phyloP scores from a whole-genome alignment of 2,113 vertebrate species.

The Hemicordylus capensis region DNA sequence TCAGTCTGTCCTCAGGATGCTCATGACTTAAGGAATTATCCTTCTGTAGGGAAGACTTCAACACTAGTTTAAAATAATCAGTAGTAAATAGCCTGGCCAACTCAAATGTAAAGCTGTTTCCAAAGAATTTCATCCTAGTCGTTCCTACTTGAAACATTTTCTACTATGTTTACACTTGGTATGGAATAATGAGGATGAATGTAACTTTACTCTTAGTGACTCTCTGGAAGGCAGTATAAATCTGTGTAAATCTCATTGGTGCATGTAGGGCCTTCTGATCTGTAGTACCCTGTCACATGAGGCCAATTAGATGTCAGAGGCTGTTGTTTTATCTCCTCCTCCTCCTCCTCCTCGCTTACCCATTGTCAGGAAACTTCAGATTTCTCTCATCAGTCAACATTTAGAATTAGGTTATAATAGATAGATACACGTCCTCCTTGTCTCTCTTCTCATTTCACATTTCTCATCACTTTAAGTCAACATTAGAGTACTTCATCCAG shows the following conservation, averaged over 20 bases:
- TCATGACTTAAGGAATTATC: conserved; percentile 10
- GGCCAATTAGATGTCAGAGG: background rate
- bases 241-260: background rate
- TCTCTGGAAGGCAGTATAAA: conserved; percentile 11
- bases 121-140: background rate
- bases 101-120: background rate
- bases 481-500: background rate
- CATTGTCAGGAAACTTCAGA: background rate
- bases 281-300: background rate
- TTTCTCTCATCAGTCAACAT: background rate
- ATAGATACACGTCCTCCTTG: background rate
- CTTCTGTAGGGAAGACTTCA: background rate
- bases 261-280: background rate
- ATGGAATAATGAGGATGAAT: background rate
- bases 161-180: background rate
- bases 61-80: background rate
- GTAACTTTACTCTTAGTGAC: background rate
- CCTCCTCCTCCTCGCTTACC: background rate
- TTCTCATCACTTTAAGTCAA: background rate
- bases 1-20: background rate
- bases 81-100: background rate
- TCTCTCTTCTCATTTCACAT: background rate
- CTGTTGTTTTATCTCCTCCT: background rate
- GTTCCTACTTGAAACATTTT: background rate
- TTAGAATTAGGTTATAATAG: background rate